phyloP scores from a whole-genome alignment of 1,140 invertebrate species.

The Calliopsis andreniformis region DNA sequence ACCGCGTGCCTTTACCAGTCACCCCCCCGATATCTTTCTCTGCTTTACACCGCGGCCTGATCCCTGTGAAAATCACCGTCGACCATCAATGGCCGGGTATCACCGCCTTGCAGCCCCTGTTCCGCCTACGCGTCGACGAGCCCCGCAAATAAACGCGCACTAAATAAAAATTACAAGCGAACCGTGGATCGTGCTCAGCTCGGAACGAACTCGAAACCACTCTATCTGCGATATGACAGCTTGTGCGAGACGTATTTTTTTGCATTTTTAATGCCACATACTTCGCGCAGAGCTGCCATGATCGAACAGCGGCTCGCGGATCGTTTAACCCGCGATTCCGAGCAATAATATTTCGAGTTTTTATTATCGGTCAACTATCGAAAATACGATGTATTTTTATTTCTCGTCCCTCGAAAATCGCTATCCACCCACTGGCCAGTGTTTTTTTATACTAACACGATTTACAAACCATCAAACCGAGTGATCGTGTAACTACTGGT shows the following conservation, averaged over 20 bases:
- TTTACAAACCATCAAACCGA: constrained; percentile 49
- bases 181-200: constrained; percentile 21
- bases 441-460: constrained; percentile 6
- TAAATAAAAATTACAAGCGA: constrained; percentile 43
- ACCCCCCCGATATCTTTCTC: constrained; percentile 52
- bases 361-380: constrained; percentile 15
- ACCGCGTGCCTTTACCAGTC: constrained; percentile 35
- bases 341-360: constrained; percentile 10
- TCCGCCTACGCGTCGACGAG: constrained; percentile 11
- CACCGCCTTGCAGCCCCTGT: background rate
- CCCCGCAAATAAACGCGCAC: constrained; percentile 31
- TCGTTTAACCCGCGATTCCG: constrained; percentile 4
- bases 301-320: background rate
- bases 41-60: constrained; percentile 61
- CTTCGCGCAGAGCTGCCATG: constrained; percentile 4
- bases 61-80: constrained; percentile 43
- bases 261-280: constrained; percentile 4
- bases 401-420: background rate
- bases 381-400: constrained; percentile 3
- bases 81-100: constrained; percentile 55
- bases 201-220: too few species aligned
- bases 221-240: too few species aligned
- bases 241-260: constrained; percentile 15
- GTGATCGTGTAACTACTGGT: constrained; percentile 52
- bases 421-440: background rate